Evolutionary conservation across 1,140 invertebrate genomes (phyloP).

Genomic region (Calliopsis andreniformis): DNA sequence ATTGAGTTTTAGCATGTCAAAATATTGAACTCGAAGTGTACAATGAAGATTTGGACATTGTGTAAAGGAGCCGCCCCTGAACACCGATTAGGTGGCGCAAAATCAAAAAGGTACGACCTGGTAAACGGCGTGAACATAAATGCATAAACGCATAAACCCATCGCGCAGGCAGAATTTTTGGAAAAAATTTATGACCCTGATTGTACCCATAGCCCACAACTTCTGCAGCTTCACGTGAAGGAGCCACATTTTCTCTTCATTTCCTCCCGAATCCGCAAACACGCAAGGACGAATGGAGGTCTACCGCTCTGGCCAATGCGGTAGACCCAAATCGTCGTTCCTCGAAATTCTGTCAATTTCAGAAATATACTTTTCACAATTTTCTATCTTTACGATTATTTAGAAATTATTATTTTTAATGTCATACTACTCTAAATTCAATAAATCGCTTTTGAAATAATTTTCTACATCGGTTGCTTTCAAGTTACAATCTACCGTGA

Average conservation of each 20-base stretch:
- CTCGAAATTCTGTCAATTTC: neutral
- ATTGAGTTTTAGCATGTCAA: too few relatives aligned
- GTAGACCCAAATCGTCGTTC: constrained; percentile 49
- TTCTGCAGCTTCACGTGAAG: constrained; percentile 3
- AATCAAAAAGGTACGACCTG: neutral
- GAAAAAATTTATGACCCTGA: constrained; percentile 14
- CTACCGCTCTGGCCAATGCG: constrained; percentile 66
- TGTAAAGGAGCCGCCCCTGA: neutral
- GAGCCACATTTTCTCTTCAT: constrained; percentile 20
- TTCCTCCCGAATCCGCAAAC: constrained; percentile 15
- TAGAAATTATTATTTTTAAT: too few relatives aligned
- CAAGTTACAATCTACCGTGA: too few relatives aligned
- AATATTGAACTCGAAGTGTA: too few relatives aligned
- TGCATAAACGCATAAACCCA: constrained; percentile 29
- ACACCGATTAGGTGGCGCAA: neutral
- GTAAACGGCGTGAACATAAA: neutral
- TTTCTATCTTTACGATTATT: too few relatives aligned
- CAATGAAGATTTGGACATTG: too few relatives aligned
- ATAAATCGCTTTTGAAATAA: too few relatives aligned
- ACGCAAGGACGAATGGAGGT: constrained; percentile 48
- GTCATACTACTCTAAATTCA: too few relatives aligned
- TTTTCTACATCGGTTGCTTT: too few relatives aligned
- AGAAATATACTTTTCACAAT: too few relatives aligned
- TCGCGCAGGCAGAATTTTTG: neutral
- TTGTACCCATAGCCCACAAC: constrained; percentile 6